Conservation (phyloP, 2,797 vertebrate genomes). For the Alouatta caraya region DNA sequence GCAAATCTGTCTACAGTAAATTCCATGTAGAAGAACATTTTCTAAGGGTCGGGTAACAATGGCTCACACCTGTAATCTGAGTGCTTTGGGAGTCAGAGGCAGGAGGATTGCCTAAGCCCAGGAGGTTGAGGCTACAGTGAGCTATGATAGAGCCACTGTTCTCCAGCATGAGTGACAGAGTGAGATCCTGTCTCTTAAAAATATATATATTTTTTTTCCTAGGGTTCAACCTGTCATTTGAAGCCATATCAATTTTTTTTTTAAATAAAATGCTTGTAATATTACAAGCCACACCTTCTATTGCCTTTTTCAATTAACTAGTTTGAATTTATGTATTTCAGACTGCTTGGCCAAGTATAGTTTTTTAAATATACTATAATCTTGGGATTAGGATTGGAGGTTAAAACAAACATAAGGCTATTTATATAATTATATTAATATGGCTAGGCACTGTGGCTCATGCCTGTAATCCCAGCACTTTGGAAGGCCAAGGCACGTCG, state of each 20-base stretch:
- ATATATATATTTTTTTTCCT: neutral
- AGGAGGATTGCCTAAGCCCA: neutral
- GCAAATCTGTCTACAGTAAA: neutral
- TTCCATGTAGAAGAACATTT: neutral
- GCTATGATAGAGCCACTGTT: neutral
- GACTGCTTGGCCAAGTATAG: neutral
- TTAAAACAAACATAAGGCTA: neutral
- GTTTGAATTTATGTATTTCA: neutral
- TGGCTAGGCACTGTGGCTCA: neutral
- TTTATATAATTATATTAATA: neutral
- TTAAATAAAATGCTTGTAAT: neutral
- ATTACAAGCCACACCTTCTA: neutral
- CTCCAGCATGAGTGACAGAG: neutral
- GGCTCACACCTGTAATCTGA: neutral
- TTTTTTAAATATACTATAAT: neutral
- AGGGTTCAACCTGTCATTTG: neutral
- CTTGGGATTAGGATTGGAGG: neutral
- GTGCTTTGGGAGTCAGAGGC: neutral
- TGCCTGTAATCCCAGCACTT: neutral
- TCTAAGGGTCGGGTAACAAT: neutral
- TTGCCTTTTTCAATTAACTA: constrained; percentile 6
- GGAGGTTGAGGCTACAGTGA: neutral
- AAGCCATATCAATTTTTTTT: neutral
- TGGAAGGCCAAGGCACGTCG: neutral
- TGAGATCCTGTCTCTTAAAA: neutral